Evolutionary conservation across 2,888 invertebrate species (phyloP).

Genomic region (Cryptus armator): DNA sequence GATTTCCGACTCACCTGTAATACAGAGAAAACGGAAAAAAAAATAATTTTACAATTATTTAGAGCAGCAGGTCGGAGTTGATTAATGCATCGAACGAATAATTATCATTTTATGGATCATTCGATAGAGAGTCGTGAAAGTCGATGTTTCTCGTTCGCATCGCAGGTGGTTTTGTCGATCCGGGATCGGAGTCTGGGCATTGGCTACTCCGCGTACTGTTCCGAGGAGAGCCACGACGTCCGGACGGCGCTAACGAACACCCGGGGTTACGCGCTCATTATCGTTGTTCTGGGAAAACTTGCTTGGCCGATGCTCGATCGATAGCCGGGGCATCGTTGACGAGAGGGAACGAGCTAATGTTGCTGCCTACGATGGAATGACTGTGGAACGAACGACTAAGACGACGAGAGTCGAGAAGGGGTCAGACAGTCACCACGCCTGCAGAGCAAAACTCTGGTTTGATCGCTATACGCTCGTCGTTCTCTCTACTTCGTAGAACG

Average conservation of each 20-base stretch:
- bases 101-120: slow-evolving; percentile 56
- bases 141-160: slow-evolving; percentile 28
- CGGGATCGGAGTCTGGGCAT: slow-evolving; percentile 33
- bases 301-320: slow-evolving; percentile 66
- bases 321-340: slow-evolving; percentile 64
- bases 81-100: slow-evolving; percentile 40
- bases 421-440: slow-evolving; percentile 69
- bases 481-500: slow-evolving; percentile 55
- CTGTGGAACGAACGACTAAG: slow-evolving; percentile 49
- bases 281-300: slow-evolving; percentile 70
- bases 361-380: slow-evolving; percentile 44
- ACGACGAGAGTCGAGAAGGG: slow-evolving; percentile 61
- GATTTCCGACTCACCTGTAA: slow-evolving; percentile 67
- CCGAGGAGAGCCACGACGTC: slow-evolving; percentile 53
- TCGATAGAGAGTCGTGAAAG: slow-evolving; percentile 55
- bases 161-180: slow-evolving; percentile 32
- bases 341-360: slow-evolving; percentile 61
- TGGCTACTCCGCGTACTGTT: slow-evolving; percentile 27
- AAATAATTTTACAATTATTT: slow-evolving; percentile 2
- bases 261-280: slow-evolving; percentile 66
- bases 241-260: slow-evolving; percentile 69
- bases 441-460: slow-evolving; percentile 46
- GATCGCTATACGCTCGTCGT: slow-evolving; percentile 37
- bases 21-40: slow-evolving; percentile 41
- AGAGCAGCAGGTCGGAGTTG: not conserved